These are phyloP conservation scores for Caracal caracal DNA, from an alignment of 2,113 vertebrate genomes.

Conservation along the genomic window DNA sequence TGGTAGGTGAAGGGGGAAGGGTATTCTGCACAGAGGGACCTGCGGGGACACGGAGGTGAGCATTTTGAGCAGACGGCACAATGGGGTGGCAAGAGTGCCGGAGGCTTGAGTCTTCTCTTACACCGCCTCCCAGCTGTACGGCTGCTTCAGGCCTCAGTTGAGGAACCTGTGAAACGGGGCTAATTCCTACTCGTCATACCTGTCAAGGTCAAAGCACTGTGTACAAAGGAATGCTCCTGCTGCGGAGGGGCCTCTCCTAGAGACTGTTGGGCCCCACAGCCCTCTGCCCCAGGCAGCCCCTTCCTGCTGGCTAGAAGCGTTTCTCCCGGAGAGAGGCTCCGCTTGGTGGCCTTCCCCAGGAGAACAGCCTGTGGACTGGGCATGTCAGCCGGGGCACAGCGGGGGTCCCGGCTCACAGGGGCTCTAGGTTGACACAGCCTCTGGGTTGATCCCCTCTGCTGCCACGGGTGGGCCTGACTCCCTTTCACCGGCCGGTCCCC, in stretches of 20 bases:
- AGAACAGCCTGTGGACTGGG: background rate
- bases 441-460: background rate
- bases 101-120: background rate
- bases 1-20: background rate
- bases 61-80: accelerated
- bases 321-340: background rate
- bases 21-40: background rate
- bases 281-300: background rate
- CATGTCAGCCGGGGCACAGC: background rate
- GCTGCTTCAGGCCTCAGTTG: background rate
- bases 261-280: background rate
- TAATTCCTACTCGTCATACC: background rate
- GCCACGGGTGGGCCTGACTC: background rate
- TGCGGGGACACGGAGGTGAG: background rate
- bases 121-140: accelerated
- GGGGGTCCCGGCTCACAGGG: background rate
- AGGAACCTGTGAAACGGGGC: background rate
- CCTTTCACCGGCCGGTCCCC: background rate
- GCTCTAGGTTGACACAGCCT: background rate
- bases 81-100: accelerated
- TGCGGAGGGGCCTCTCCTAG: background rate
- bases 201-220: background rate
- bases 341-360: background rate
- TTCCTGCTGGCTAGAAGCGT: background rate
- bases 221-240: background rate